These are phyloP conservation scores for Keiferia lycopersicella DNA, from an alignment of 2,888 invertebrate genomes.

Conservation along the genomic window DNA sequence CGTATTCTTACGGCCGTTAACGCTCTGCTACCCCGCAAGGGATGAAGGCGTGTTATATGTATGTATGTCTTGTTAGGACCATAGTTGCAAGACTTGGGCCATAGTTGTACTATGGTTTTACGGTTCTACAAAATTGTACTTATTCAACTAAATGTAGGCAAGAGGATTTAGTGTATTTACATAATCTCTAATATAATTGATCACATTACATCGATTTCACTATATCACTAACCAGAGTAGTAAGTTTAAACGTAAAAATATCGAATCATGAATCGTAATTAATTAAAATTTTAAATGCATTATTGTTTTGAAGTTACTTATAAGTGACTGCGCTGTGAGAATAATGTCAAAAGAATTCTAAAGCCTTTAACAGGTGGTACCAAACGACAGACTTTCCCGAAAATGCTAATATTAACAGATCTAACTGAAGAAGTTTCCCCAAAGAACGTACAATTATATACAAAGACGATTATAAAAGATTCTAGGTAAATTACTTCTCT, in stretches of 20 bases:
- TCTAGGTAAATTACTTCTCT: too few species aligned
- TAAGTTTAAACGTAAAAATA: neutral
- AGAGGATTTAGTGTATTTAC: constrained; percentile 23
- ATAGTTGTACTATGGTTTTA: too few species aligned
- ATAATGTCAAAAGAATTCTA: neutral
- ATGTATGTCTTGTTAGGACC: too few species aligned
- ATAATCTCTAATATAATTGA: constrained; percentile 15
- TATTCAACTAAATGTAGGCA: constrained; percentile 19
- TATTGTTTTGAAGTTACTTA: too few species aligned
- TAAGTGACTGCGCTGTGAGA: too few species aligned
- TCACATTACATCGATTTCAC: constrained; percentile 1
- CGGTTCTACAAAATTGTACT: constrained; percentile 23
- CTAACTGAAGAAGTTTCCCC: neutral
- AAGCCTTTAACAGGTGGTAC: neutral
- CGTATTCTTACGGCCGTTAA: too few species aligned
- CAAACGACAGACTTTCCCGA: neutral
- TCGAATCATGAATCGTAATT: neutral
- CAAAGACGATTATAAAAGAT: too few species aligned
- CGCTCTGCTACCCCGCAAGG: too few species aligned
- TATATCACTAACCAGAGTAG: constrained; percentile 9
- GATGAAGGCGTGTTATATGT: too few species aligned
- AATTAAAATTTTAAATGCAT: too few species aligned
- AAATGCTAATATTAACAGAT: neutral
- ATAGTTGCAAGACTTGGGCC: too few species aligned
- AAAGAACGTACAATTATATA: too few species aligned